phyloP scores from a whole-genome alignment of 2,113 vertebrate species.

The Alethe diademata region DNA sequence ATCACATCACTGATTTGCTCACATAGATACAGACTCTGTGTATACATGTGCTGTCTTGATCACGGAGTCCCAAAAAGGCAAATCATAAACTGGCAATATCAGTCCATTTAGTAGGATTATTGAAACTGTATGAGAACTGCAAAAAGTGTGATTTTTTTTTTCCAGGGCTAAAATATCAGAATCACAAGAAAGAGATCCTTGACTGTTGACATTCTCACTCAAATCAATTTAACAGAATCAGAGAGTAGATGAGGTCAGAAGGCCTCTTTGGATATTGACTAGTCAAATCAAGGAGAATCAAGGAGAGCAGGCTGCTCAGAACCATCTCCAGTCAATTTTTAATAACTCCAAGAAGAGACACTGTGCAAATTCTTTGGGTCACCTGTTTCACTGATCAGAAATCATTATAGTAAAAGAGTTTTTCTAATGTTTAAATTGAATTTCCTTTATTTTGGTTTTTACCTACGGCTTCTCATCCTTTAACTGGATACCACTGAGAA shows the following conservation, averaged over 20 bases:
- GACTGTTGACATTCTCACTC: not conserved
- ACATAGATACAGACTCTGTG: not conserved
- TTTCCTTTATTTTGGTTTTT: not conserved
- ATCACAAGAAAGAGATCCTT: not conserved
- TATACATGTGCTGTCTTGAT: not conserved
- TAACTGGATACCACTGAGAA: not conserved
- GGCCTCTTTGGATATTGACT: not conserved
- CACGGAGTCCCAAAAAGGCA: not conserved
- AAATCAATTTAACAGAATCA: not conserved
- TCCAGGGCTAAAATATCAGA: not conserved
- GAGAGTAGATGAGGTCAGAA: not conserved
- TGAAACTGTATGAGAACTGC: not conserved
- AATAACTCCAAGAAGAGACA: not conserved
- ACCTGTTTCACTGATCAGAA: not conserved
- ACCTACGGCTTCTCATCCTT: not conserved
- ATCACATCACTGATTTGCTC: not conserved
- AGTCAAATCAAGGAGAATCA: not conserved
- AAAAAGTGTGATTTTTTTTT: not conserved
- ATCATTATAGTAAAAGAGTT: fast-evolving
- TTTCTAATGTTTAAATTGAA: not conserved
- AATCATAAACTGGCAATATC: not conserved
- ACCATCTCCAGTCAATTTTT: not conserved
- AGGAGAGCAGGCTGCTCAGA: not conserved
- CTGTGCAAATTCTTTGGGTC: not conserved
- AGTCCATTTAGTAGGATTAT: not conserved